Percentiles rank a stretch among this genome's conserved stretches.
These are phyloP conservation scores for Halotydeus destructor DNA, from an alignment of 1,140 invertebrate species.

Conservation along the genomic window DNA sequence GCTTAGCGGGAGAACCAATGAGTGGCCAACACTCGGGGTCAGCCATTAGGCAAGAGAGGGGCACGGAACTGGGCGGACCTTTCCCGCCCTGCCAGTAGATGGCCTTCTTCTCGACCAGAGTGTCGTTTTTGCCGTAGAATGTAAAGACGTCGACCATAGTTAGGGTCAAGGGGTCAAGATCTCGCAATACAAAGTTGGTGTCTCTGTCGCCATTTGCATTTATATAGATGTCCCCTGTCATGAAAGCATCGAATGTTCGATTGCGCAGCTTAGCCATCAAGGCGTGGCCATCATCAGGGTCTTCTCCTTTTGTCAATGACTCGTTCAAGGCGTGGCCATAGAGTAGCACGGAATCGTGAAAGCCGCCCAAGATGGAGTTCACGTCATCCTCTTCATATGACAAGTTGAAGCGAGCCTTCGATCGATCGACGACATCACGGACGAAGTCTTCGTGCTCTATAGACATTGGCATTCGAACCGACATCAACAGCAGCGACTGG, in stretches of 20 bases:
- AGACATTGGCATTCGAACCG: slow-evolving; percentile 15
- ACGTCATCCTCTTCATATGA: slow-evolving; percentile 12
- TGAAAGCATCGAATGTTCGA: slow-evolving; percentile 1
- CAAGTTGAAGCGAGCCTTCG: slow-evolving; percentile 11
- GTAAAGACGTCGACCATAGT: slow-evolving; percentile 27
- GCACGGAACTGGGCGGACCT: slow-evolving; percentile 32
- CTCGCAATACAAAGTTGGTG: slow-evolving; percentile 51
- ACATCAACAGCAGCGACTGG: slow-evolving; percentile 17
- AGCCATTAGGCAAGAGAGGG: no score
- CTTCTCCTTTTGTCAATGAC: neutral
- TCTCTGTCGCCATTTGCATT: slow-evolving; percentile 64
- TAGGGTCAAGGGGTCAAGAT: slow-evolving; percentile 56
- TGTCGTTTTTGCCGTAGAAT: slow-evolving; percentile 1
- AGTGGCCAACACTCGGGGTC: slow-evolving; percentile 53
- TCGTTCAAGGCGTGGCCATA: slow-evolving; percentile 65
- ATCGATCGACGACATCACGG: slow-evolving; percentile 6
- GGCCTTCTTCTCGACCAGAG: neutral
- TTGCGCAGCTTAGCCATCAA: slow-evolving; percentile 4
- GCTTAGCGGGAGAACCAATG: slow-evolving; percentile 13
- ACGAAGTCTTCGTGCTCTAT: slow-evolving; percentile 13
- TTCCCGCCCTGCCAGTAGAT: slow-evolving; percentile 28
- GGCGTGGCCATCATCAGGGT: slow-evolving; percentile 1
- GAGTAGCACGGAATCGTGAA: slow-evolving; percentile 82
- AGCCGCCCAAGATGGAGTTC: slow-evolving; percentile 61
- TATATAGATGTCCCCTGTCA: slow-evolving; percentile 17